phyloP scores from a whole-genome alignment of 1,140 invertebrate genomes.

The Caerostris darwini region DNA sequence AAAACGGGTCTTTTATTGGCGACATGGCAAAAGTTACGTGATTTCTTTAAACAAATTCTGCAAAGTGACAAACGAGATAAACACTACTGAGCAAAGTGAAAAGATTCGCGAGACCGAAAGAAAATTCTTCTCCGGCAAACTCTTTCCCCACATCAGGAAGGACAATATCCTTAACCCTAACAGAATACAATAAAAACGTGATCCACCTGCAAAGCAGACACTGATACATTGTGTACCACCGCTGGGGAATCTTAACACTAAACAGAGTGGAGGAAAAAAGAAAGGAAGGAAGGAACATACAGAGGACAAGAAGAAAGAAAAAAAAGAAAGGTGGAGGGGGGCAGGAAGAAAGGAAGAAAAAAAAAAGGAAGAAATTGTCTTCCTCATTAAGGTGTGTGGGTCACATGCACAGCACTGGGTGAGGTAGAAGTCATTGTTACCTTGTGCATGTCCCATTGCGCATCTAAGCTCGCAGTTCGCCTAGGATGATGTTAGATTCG shows the following conservation, averaged over 20 bases:
- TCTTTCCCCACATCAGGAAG: background rate
- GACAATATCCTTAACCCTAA: slow-evolving; percentile 5
- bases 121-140: background rate
- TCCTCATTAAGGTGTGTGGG: slow-evolving; percentile 43
- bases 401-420: slow-evolving; percentile 3
- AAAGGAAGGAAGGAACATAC: background rate
- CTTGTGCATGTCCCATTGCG: slow-evolving; percentile 15
- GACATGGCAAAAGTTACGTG: background rate
- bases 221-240: slow-evolving; percentile 31
- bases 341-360: background rate
- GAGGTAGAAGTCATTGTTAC: slow-evolving; percentile 33
- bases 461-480: background rate
- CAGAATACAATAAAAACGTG: slow-evolving; percentile 57
- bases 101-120: slow-evolving; percentile 19
- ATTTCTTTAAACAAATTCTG: slow-evolving; percentile 10
- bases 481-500: slow-evolving; percentile 14
- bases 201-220: slow-evolving; percentile 15
- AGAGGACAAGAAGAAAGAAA: background rate
- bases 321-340: too few relatives aligned
- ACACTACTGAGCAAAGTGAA: background rate
- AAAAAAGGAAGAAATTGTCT: background rate
- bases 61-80: slow-evolving; percentile 35
- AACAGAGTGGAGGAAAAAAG: background rate
- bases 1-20: background rate
- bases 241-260: slow-evolving; percentile 38